phyloP scores from a whole-genome alignment of 2,113 vertebrate species.

The Struthio camelus region DNA sequence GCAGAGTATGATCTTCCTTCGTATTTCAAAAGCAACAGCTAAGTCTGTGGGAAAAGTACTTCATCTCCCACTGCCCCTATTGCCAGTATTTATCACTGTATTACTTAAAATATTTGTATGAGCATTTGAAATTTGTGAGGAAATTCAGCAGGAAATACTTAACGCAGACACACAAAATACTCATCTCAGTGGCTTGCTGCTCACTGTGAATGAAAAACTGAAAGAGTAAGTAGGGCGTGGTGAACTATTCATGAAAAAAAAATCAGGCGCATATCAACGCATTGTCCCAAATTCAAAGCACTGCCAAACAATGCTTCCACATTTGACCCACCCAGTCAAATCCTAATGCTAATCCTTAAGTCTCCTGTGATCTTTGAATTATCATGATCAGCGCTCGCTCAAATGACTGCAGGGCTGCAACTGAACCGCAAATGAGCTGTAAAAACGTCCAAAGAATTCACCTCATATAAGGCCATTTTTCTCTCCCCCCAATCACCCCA shows the following conservation, averaged over 20 bases:
- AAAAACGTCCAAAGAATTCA: neutral
- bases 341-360: neutral
- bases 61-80: neutral
- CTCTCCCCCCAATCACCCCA: neutral
- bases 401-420: neutral
- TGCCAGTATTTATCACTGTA: neutral
- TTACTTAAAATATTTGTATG: neutral
- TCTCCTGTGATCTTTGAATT: neutral
- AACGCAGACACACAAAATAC: neutral
- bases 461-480: neutral
- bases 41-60: neutral
- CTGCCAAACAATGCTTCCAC: neutral
- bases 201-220: neutral
- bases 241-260: neutral
- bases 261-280: neutral
- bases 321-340: neutral
- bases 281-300: neutral
- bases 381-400: neutral
- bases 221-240: neutral
- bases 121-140: accelerated
- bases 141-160: neutral
- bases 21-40: neutral
- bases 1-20: neutral
- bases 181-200: neutral
- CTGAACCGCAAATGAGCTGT: neutral